Percentiles rank a stretch among this genome's conserved stretches.
These are phyloP conservation scores for Otus sunia DNA, from an alignment of 2,113 vertebrate species.

Conservation along the genomic window DNA sequence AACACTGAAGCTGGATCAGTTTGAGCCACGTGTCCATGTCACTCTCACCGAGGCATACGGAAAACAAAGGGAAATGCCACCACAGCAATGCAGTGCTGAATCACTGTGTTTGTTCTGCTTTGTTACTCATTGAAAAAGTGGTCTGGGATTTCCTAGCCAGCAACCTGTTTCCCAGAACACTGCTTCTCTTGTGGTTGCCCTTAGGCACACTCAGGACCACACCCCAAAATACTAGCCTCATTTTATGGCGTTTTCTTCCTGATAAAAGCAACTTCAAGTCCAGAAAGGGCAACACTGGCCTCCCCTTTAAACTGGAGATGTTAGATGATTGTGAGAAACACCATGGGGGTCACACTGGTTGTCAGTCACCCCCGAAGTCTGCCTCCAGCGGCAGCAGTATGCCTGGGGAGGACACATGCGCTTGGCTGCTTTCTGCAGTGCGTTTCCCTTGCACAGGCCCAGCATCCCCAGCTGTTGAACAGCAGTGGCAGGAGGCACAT, in stretches of 20 bases:
- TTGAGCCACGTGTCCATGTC: background rate
- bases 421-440: background rate
- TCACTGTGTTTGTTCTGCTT: background rate
- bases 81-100: background rate
- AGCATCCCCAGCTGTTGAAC: background rate
- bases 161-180: background rate
- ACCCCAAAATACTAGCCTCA: background rate
- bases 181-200: background rate
- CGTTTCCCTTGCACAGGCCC: background rate
- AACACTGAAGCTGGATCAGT: background rate
- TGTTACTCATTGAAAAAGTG: background rate
- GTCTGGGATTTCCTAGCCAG: background rate
- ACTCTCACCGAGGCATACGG: background rate
- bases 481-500: fast-evolving
- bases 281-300: background rate
- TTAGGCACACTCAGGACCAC: background rate
- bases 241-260: background rate
- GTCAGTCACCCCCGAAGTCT: background rate
- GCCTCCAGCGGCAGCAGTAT: background rate
- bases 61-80: background rate
- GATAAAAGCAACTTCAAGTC: background rate
- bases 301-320: background rate
- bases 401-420: background rate
- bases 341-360: fast-evolving
- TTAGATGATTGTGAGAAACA: background rate